These are phyloP conservation scores for Leptinotarsa rubiginosa DNA, from an alignment of 2,888 invertebrate species.

Conservation along the genomic window DNA sequence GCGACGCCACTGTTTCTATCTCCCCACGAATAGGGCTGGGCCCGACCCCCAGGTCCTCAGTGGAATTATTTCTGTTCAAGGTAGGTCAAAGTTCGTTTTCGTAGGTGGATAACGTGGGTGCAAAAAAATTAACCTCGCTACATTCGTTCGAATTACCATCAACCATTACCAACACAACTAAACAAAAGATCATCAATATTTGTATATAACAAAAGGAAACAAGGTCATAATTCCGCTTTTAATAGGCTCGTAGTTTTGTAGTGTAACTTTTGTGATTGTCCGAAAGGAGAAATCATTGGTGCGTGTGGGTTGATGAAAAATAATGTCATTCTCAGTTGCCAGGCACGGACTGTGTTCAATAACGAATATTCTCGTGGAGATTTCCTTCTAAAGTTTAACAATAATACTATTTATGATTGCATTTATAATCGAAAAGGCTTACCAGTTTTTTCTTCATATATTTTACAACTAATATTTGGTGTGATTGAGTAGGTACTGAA, in stretches of 20 bases:
- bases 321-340: neutral
- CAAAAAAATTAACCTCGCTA: slow-evolving; percentile 33
- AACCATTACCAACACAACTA: slow-evolving; percentile 15
- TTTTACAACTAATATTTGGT: no score
- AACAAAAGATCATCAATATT: slow-evolving; percentile 24
- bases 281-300: slow-evolving; percentile 9
- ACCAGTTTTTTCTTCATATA: no score
- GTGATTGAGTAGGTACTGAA: no score
- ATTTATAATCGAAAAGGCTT: no score
- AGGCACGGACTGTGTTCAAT: neutral
- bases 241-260: slow-evolving; percentile 18
- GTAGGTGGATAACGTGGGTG: slow-evolving; percentile 39
- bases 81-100: slow-evolving; percentile 38
- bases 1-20: slow-evolving; percentile 18
- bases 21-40: slow-evolving; percentile 29
- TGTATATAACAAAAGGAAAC: slow-evolving; percentile 20
- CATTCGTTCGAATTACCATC: slow-evolving; percentile 23
- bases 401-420: no score
- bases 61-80: slow-evolving; percentile 33
- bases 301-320: slow-evolving; percentile 11
- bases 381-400: no score
- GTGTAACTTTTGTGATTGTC: slow-evolving; percentile 14
- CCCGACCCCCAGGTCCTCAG: slow-evolving; percentile 33
- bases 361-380: no score
- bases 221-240: slow-evolving; percentile 15